Base-by-base conservation (phyloP, 2,113 vertebrate species). In the Caranx melampygus region DNA sequence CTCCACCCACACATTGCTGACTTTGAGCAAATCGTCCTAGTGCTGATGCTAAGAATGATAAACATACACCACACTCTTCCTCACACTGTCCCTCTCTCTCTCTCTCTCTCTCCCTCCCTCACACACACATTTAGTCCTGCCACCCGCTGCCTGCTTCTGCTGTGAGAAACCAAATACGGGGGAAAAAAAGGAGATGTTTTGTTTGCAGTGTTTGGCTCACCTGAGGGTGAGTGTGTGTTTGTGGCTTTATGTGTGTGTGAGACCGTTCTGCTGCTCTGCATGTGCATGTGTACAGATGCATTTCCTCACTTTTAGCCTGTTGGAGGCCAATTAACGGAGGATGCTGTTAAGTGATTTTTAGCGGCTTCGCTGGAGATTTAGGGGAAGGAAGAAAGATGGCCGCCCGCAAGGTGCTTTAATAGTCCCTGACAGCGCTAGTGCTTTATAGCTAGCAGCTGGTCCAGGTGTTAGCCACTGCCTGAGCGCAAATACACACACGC, bases 391-490 rank as follows among this genome's bases (percentile, higher is more conserved):
- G 89, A 90, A 89, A 86, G 35, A 79, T 89, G 81, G 79, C 83
- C 42, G 85, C 86, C 83, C 66, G 70, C 83, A 86, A 87, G 88
- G 85, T 89, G 84, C 83, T 91, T 89, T 94, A 88, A 90, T 85
- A 86, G 87, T 76, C 89, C 85, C 92, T 88, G 73, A 89, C 87
- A 87, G 81, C 26, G 51, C 31, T 72, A 18, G 71, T 60, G 74
- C 75, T 93, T 93, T 90, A 93, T 81, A 79, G 84, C 79, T 67
- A 91, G 63, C 93, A 93, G 91, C 89, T 94, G 90, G 88, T 64
- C 90, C 93, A 92, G 93, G 92, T 93, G 91, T 88, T 84, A 71
- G 81, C 79, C 72, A 75, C 78, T 81, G 63, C 76, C 44, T 79
- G 72, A 84, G 72, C 72, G 61, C 34, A 55, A 57, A 57, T 1